Percentiles rank a stretch among this genome's conserved stretches.
Evolutionary conservation across 2,888 invertebrate genomes (phyloP).

Genomic region (Nineta flava): DNA sequence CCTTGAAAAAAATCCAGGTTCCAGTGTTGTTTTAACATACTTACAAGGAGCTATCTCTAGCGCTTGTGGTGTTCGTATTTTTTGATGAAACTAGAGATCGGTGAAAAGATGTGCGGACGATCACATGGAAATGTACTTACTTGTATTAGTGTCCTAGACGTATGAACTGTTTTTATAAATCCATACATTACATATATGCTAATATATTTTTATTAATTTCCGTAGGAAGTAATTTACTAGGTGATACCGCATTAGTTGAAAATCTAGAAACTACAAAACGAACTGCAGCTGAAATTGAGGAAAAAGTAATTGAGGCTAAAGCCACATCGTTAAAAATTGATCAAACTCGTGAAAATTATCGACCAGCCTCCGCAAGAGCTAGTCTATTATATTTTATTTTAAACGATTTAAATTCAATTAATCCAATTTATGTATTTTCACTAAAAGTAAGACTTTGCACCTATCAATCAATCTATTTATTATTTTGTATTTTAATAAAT

Average conservation of each 20-base stretch:
- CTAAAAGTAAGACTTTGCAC: constrained; percentile 47
- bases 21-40: no score
- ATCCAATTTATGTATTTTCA: constrained; percentile 95
- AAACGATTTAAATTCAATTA: constrained; percentile 88
- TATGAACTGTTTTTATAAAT: no score
- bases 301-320: constrained; percentile 84
- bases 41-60: no score
- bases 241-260: constrained; percentile 88
- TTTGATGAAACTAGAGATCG: no score
- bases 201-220: not conserved
- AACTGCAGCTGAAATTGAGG: constrained; percentile 90
- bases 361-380: constrained; percentile 83
- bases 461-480: not conserved
- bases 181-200: not conserved
- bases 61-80: no score
- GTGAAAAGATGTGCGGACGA: no score
- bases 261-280: constrained; percentile 91
- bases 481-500: not conserved
- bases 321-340: constrained; percentile 86
- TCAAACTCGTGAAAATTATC: constrained; percentile 73
- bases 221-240: constrained; percentile 62
- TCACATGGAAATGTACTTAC: no score
- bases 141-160: no score
- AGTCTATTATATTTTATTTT: constrained; percentile 89
- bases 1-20: no score